A percentile compares a stretch with the other conserved stretches of the same genome.
phyloP scores from a whole-genome alignment of 2,888 invertebrate genomes.

The Galerucella nymphaeae region DNA sequence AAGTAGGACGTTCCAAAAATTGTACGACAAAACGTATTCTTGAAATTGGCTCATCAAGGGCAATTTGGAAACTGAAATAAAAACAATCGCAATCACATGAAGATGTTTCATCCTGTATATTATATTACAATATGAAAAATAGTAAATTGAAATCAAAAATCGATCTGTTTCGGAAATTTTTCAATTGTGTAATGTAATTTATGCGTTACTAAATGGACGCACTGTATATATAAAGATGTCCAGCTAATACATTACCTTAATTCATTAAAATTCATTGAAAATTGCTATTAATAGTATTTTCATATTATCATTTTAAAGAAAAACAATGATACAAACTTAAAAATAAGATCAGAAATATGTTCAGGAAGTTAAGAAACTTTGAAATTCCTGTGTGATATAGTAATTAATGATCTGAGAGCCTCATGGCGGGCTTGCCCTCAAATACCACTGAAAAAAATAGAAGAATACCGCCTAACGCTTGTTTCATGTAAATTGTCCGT shows the following conservation, averaged over 20 bases:
- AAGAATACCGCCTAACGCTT: constrained; percentile 35
- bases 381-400: constrained; percentile 5
- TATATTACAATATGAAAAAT: too few species aligned
- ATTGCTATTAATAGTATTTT: neutral
- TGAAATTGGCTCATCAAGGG: too few species aligned
- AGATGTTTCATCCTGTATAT: too few species aligned
- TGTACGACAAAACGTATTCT: too few species aligned
- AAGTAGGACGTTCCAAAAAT: too few species aligned
- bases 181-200: too few species aligned
- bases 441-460: constrained; percentile 29
- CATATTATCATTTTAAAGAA: neutral
- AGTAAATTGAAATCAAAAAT: too few species aligned
- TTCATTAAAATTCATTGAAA: neutral
- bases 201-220: too few species aligned
- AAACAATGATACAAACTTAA: neutral
- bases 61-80: too few species aligned
- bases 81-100: too few species aligned
- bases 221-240: too few species aligned
- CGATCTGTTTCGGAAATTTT: too few species aligned
- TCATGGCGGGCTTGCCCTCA: constrained; percentile 15
- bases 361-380: neutral
- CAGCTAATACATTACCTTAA: neutral
- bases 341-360: neutral
- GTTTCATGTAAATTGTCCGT: constrained; percentile 34
- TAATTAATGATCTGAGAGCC: constrained; percentile 20